Evolutionary conservation across 2,113 vertebrate species (phyloP).

Genomic region (Varanus salvator): DNA sequence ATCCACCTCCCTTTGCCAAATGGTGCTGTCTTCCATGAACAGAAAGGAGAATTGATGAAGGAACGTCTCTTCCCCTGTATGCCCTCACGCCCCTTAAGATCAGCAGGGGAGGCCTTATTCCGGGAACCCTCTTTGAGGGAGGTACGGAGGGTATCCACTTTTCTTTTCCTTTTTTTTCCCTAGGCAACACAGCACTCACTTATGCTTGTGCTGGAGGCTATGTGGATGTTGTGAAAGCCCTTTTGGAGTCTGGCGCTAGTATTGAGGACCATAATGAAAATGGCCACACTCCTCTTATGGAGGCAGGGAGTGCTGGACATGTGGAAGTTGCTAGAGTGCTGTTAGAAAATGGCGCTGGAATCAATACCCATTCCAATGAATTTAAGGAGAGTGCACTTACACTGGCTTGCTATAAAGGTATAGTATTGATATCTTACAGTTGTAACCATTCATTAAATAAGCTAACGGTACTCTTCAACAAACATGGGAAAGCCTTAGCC

Average conservation of each 20-base stretch:
- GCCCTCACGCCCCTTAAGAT: too few species aligned
- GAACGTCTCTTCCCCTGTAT: too few species aligned
- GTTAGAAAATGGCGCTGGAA: slow-evolving; percentile 96
- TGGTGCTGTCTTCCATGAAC: too few species aligned
- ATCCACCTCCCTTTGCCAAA: not conserved
- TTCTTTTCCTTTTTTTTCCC: not conserved
- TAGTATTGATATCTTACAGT: not conserved
- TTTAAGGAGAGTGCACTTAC: slow-evolving; percentile 99
- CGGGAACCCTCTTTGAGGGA: too few species aligned
- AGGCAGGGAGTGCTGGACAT: slow-evolving; percentile 96
- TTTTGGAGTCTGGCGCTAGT: slow-evolving; percentile 97
- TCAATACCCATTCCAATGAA: slow-evolving; percentile 99
- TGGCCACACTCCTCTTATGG: slow-evolving; percentile 98
- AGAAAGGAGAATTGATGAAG: too few species aligned
- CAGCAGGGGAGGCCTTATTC: too few species aligned
- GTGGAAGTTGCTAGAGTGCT: slow-evolving; percentile 97
- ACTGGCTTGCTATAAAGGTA: slow-evolving; percentile 98
- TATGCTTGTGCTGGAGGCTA: slow-evolving; percentile 98
- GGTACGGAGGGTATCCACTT: too few species aligned
- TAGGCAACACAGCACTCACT: slow-evolving; percentile 97
- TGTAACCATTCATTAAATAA: not conserved
- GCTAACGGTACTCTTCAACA: not conserved
- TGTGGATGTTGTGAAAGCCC: slow-evolving; percentile 96
- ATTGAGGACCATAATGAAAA: slow-evolving; percentile 99
- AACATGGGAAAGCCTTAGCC: rapidly evolving